A percentile compares a stretch with the other conserved stretches of the same genome.
Conservation (phyloP, 2,797 vertebrate species). For the Lophura swinhoii region DNA sequence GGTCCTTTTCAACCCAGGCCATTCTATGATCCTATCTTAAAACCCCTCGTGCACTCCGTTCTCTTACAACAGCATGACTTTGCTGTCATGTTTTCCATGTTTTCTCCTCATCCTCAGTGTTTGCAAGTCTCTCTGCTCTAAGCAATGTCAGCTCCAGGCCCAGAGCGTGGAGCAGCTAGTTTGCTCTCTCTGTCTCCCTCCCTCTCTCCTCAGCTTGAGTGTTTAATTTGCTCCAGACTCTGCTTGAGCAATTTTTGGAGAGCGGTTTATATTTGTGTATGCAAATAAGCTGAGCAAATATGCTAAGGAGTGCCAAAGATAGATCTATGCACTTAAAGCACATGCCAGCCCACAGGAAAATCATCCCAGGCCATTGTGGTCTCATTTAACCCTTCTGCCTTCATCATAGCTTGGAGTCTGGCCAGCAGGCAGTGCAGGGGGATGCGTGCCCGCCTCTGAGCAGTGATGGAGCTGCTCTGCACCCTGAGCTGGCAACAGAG, state of each 20-base stretch:
- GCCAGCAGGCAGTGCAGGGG: not conserved
- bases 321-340: constrained; percentile 16
- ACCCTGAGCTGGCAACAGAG: not conserved
- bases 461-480: fast-evolving
- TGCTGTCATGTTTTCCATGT: constrained; percentile 2
- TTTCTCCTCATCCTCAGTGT: not conserved
- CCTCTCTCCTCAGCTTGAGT: not conserved
- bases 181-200: not conserved
- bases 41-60: not conserved
- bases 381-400: constrained; percentile 3
- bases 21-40: not conserved
- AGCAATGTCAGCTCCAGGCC: not conserved
- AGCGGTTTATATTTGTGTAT: constrained; percentile 64
- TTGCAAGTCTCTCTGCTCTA: constrained; percentile 12
- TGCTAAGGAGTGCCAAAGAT: constrained; percentile 67
- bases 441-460: not conserved
- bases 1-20: too few species aligned
- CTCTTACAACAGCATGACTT: not conserved
- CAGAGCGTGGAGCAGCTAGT: not conserved
- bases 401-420: not conserved
- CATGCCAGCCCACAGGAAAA: constrained; percentile 40
- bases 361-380: not conserved
- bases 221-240: constrained; percentile 66
- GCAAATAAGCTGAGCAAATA: constrained; percentile 64
- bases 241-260: constrained; percentile 63